These are phyloP conservation scores for Globicephala melas DNA, from an alignment of 2,113 vertebrate species.

Conservation along the genomic window DNA sequence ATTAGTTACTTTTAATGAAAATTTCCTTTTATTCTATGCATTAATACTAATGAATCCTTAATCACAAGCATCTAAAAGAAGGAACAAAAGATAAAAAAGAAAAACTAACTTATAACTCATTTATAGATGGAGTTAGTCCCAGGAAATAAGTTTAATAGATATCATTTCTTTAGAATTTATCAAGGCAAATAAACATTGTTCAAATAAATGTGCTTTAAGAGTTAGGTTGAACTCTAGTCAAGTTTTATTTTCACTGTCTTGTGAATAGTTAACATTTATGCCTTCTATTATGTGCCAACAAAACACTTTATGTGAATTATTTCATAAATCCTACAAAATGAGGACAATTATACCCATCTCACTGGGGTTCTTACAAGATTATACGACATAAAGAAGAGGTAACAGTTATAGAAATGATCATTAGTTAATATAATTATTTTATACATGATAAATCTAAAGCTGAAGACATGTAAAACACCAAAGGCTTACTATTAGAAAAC, in stretches of 20 bases:
- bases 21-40: not conserved
- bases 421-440: not conserved
- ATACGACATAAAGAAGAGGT: not conserved
- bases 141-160: not conserved
- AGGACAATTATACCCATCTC: fast-evolving
- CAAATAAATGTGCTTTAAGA: not conserved
- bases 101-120: not conserved
- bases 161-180: not conserved
- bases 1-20: not conserved
- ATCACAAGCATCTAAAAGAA: not conserved
- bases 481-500: not conserved
- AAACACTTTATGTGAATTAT: not conserved
- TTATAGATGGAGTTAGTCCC: not conserved
- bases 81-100: not conserved
- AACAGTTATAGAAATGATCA: not conserved
- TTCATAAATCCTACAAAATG: not conserved
- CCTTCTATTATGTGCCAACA: not conserved
- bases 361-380: not conserved
- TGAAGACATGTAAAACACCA: not conserved
- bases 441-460: not conserved
- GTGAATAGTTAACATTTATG: not conserved
- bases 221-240: not conserved
- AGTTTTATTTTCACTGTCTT: not conserved
- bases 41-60: not conserved
- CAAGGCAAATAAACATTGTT: not conserved